phyloP scores from a whole-genome alignment of 2,888 invertebrate species.

The Iselma pallidipennis region DNA sequence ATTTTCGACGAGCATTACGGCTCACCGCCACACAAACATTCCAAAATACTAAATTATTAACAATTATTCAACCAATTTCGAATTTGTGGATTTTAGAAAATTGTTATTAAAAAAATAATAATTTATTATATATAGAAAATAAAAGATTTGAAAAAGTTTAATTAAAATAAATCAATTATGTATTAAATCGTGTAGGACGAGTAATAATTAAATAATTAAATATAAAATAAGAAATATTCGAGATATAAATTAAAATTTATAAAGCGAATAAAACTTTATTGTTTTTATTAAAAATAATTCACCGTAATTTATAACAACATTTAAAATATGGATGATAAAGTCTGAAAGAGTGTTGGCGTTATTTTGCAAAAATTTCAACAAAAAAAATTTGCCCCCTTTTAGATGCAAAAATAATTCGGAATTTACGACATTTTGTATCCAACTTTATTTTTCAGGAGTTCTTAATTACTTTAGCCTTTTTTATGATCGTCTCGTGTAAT shows the following conservation, averaged over 20 bases:
- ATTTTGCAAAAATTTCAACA: too few species aligned
- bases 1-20: conserved; percentile 17
- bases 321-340: too few species aligned
- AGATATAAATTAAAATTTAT: neutral
- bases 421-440: too few species aligned
- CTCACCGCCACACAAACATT: neutral
- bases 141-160: too few species aligned
- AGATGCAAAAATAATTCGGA: too few species aligned
- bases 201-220: neutral
- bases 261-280: too few species aligned
- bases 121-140: too few species aligned
- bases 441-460: neutral
- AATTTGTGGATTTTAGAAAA: neutral
- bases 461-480: neutral
- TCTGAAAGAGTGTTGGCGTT: too few species aligned
- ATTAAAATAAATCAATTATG: neutral
- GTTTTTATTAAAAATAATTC: neutral
- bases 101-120: neutral
- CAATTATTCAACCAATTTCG: neutral
- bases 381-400: neutral
- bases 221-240: neutral
- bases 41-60: neutral
- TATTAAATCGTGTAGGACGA: neutral
- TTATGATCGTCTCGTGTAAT: too few species aligned
- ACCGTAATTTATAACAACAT: too few species aligned